Evolutionary conservation across 2,797 vertebrate genomes (phyloP).

Genomic region (Acomys russatus): DNA sequence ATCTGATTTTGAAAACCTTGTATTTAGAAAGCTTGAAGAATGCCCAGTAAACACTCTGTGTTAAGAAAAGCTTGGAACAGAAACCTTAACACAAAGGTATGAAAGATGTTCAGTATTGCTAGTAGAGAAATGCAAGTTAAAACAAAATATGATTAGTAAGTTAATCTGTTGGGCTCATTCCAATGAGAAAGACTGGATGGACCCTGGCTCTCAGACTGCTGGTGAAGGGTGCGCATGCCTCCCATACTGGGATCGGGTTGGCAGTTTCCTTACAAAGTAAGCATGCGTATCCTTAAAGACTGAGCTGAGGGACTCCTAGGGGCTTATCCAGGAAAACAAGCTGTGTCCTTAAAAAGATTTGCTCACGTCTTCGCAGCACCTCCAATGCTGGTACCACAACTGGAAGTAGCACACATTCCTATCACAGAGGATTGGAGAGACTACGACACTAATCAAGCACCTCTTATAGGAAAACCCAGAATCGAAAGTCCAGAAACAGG

Average conservation of each 20-base stretch:
- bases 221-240: background rate
- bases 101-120: background rate
- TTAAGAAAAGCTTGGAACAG: constrained; percentile 36
- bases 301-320: background rate
- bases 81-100: background rate
- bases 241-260: background rate
- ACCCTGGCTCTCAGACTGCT: background rate
- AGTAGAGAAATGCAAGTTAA: constrained; percentile 16
- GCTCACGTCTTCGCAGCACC: background rate
- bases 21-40: background rate
- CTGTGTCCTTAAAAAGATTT: background rate
- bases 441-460: background rate
- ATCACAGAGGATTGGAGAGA: background rate
- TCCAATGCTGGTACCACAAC: constrained; percentile 16
- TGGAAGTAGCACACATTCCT: background rate
- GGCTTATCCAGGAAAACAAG: constrained; percentile 31
- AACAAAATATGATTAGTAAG: background rate
- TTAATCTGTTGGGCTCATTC: background rate
- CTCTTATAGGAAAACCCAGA: background rate
- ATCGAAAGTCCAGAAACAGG: background rate
- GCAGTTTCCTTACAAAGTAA: background rate
- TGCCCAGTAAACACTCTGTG: background rate
- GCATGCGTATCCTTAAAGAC: background rate
- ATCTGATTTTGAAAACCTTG: constrained; percentile 9
- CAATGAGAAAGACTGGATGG: background rate